Percentiles rank a stretch among this genome's conserved stretches.
These are phyloP conservation scores for Tragelaphus strepsiceros DNA, from an alignment of 2,113 vertebrate species.

Conservation along the genomic window DNA sequence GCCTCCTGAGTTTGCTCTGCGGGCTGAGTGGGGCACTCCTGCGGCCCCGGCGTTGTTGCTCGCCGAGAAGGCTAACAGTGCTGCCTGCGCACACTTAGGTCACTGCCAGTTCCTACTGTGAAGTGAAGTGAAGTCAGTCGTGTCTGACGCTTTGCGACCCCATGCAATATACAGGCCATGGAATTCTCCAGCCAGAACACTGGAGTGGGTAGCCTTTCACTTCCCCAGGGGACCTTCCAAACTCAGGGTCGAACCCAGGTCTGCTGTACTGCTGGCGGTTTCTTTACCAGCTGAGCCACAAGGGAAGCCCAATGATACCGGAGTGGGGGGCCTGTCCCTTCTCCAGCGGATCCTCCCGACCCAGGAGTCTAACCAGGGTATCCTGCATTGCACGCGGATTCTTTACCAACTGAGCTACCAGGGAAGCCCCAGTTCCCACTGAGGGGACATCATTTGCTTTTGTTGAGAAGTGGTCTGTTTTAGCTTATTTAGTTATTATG, in stretches of 20 bases:
- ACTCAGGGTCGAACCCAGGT: no score
- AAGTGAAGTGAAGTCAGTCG: neutral
- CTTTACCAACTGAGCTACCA: neutral
- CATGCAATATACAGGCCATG: neutral
- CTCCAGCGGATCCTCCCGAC: accelerated
- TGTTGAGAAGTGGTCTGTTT: neutral
- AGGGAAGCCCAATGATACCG: neutral
- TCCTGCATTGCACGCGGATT: neutral
- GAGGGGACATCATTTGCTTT: neutral
- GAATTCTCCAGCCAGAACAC: neutral
- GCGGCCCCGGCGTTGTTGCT: neutral
- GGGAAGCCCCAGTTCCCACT: neutral
- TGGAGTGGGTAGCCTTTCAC: neutral
- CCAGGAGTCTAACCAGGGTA: neutral
- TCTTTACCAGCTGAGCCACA: no score
- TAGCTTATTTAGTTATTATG: neutral
- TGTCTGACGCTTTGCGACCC: neutral
- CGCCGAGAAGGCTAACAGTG: neutral
- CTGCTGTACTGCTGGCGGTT: no score
- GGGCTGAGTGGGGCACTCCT: neutral
- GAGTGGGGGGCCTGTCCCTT: neutral
- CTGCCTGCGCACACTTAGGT: neutral
- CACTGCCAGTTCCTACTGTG: neutral
- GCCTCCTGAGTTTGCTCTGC: neutral
- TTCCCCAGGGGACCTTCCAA: no score